Conservation (phyloP, 2,888 invertebrate genomes). For the Capitulum mitella region DNA sequence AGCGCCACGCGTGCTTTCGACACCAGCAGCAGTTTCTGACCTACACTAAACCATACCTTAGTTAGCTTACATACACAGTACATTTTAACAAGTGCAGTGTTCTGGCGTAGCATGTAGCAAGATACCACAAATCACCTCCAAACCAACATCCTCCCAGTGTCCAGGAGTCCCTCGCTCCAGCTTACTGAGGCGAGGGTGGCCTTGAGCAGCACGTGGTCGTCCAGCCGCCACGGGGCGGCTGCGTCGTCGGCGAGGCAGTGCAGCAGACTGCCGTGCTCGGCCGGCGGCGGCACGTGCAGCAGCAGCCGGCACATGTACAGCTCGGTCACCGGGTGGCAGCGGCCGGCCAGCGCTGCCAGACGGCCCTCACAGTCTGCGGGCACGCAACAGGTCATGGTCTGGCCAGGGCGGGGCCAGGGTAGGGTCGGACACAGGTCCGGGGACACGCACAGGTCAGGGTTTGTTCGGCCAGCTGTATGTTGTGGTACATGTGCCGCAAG, state of each 20-base stretch:
- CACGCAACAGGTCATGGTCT: not conserved
- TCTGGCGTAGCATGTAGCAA: too few relatives aligned
- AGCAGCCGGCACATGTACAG: not conserved
- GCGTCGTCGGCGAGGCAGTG: not conserved
- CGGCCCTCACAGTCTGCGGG: not conserved
- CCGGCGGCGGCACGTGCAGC: not conserved
- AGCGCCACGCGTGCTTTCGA: not conserved
- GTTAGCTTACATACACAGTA: too few relatives aligned
- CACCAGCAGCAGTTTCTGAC: not conserved
- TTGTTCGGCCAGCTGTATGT: too few relatives aligned
- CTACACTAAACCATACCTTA: too few relatives aligned
- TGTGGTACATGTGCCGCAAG: too few relatives aligned
- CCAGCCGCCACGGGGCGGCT: not conserved
- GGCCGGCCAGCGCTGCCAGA: not conserved
- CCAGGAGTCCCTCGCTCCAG: not conserved
- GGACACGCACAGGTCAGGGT: too few relatives aligned
- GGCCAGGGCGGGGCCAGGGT: not conserved
- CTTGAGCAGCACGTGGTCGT: not conserved
- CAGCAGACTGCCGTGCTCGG: not conserved
- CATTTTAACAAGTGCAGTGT: too few relatives aligned
- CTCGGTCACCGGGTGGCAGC: constrained; percentile 3
- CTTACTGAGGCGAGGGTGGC: constrained; percentile 13
- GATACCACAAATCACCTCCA: too few relatives aligned
- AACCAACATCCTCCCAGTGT: too few relatives aligned
- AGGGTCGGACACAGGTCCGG: too few relatives aligned